phyloP scores from a whole-genome alignment of 2,888 invertebrate species.

The Pyrocoelia pectoralis region DNA sequence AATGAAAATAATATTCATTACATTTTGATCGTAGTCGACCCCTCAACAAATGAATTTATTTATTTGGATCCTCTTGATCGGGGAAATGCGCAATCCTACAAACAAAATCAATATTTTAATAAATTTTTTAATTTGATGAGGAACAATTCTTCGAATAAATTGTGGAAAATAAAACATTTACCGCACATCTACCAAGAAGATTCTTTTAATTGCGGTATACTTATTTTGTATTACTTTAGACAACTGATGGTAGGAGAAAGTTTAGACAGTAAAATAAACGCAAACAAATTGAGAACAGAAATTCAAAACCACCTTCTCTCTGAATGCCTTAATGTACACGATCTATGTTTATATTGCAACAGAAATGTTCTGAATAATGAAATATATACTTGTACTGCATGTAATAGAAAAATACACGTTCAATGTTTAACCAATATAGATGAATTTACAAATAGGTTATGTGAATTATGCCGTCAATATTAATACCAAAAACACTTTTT shows the following conservation, averaged over 20 bases:
- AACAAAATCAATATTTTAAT: no score
- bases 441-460: neutral
- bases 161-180: no score
- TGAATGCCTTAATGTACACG: constrained; percentile 1
- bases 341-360: neutral
- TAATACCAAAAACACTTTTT: no score
- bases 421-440: neutral
- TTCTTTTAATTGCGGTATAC: no score
- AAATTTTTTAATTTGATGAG: no score
- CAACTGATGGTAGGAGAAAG: neutral
- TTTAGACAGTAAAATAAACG: neutral
- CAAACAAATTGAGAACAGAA: neutral
- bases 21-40: neutral
- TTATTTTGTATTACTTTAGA: neutral
- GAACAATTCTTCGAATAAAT: no score
- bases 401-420: neutral
- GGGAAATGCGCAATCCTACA: no score
- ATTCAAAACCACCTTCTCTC: neutral
- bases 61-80: no score
- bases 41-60: no score
- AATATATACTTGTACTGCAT: neutral
- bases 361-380: neutral
- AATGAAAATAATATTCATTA: constrained; percentile 7
- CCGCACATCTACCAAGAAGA: no score
- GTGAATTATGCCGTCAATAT: no score